Evolutionary conservation across 2,888 invertebrate species (phyloP).

Genomic region (Fabriciana adippe): DNA sequence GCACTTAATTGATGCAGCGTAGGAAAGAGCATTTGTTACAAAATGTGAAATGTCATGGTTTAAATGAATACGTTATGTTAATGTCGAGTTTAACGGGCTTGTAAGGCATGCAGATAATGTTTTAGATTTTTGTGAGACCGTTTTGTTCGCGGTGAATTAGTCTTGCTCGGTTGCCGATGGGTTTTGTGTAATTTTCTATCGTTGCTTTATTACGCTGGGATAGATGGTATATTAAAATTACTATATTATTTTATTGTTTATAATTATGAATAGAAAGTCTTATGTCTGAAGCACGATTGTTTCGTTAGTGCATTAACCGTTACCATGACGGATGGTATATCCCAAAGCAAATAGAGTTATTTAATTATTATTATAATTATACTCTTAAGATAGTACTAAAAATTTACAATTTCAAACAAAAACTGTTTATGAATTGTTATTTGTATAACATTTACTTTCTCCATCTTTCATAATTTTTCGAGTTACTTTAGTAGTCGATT

Average conservation of each 20-base stretch:
- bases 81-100: slow-evolving; percentile 73
- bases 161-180: slow-evolving; percentile 69
- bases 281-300: slow-evolving; percentile 44
- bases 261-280: slow-evolving; percentile 64
- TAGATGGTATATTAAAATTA: slow-evolving; percentile 43
- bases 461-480: neutral
- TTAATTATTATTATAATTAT: slow-evolving; percentile 24
- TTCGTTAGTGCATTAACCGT: slow-evolving; percentile 41
- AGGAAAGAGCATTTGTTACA: slow-evolving; percentile 79
- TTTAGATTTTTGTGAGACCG: slow-evolving; percentile 64
- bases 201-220: slow-evolving; percentile 47
- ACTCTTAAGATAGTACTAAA: slow-evolving; percentile 4
- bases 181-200: slow-evolving; percentile 66
- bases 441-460: neutral
- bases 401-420: slow-evolving; percentile 1
- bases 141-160: slow-evolving; percentile 79
- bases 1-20: slow-evolving; percentile 79
- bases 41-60: slow-evolving; percentile 82
- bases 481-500: neutral
- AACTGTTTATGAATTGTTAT: neutral
- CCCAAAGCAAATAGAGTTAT: slow-evolving; percentile 32
- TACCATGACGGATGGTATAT: slow-evolving; percentile 31
- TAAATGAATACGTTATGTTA: slow-evolving; percentile 80
- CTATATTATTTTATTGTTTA: slow-evolving; percentile 51
- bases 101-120: slow-evolving; percentile 69